Conservation (phyloP, 2,888 invertebrate species). For the Drosophila peninsularis region DNA sequence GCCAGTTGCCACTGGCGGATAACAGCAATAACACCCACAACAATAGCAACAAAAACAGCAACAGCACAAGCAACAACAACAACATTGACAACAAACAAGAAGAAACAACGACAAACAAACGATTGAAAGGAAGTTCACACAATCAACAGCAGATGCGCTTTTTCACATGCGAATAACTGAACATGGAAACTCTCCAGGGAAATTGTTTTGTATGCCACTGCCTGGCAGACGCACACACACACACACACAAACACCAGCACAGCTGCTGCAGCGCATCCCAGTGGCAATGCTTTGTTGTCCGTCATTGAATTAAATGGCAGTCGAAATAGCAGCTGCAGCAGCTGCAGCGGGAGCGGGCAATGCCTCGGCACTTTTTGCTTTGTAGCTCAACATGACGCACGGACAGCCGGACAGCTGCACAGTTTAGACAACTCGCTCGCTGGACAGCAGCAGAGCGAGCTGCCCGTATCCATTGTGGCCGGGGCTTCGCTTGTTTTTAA, state of each 20-base stretch:
- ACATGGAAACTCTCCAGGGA: constrained; percentile 78
- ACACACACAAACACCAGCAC: constrained; percentile 9
- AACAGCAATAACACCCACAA: constrained; percentile 67
- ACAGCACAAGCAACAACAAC: constrained; percentile 33
- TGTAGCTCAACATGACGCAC: constrained; percentile 31
- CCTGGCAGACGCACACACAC: constrained; percentile 30
- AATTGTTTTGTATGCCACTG: constrained; percentile 72
- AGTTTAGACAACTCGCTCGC: constrained; percentile 14
- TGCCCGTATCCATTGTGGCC: constrained; percentile 26
- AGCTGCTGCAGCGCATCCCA: constrained; percentile 59
- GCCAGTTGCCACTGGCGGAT: constrained; percentile 57
- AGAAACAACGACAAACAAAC: constrained; percentile 71
- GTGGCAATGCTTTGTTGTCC: constrained; percentile 69
- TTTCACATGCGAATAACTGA: constrained; percentile 79
- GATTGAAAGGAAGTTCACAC: constrained; percentile 79
- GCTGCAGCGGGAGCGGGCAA: constrained; percentile 28
- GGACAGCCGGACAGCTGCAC: constrained; percentile 15
- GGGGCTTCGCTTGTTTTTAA: constrained; percentile 45
- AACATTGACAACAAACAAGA: constrained; percentile 56
- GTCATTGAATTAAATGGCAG: constrained; percentile 79
- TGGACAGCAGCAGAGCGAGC: constrained; percentile 18
- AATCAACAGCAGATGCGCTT: constrained; percentile 81
- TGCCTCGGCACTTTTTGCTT: constrained; percentile 37
- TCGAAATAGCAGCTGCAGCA: constrained; percentile 41
- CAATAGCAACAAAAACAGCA: constrained; percentile 40